Evolutionary conservation across 2,888 invertebrate species (phyloP), one percentile per base, ranked within the genome.

Genomic region (Drosophila pseudotakahashii): DNA sequence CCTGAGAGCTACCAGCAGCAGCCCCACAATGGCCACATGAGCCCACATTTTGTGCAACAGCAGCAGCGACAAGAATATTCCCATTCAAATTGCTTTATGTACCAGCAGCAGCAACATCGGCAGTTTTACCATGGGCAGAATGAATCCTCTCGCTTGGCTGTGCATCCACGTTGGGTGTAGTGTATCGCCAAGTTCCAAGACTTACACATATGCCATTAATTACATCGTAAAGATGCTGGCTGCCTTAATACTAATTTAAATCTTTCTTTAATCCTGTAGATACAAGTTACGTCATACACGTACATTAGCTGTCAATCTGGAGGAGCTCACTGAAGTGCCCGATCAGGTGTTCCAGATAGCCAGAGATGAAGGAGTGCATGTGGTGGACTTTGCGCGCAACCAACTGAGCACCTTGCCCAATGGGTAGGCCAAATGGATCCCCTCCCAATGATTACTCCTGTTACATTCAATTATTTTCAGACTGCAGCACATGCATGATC

Each of bases 351-450:
- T 97, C 89, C 92, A 93, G 62, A 93, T 95, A 62, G 97, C 97
- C 3, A 93, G 93, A 11, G 94, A 94, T 57, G 96, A 95, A 0
- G 94, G 94, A 71, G 96, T 97, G 9, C 94, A 94, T 58, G 94
- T 94, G 52, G 94, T 97, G 9, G 97, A 98, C 92, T 92, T 98
- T 68, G 96, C 96, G 68, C 96, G 95, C 91, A 98, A 98, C 92
- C 94, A 94, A 83, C 93, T 98, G 0, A 92, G 92, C 2, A 87
- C 93, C 1, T 89, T 98, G 76, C 97, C 98, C 9, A 82, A 92
- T 13, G 95, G 95, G 97, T 95, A 92, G 91, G 91, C 0, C 14
- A 13, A 1, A 10, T 7, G 2, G 10, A 9, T 14, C 39, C 10
- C 6, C 13, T 37, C 10, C 5, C 16, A 32, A 5, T 2, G 14